These are phyloP conservation scores for Prosopocoilus inquinatus DNA, from an alignment of 2,888 invertebrate species.

Conservation along the genomic window DNA sequence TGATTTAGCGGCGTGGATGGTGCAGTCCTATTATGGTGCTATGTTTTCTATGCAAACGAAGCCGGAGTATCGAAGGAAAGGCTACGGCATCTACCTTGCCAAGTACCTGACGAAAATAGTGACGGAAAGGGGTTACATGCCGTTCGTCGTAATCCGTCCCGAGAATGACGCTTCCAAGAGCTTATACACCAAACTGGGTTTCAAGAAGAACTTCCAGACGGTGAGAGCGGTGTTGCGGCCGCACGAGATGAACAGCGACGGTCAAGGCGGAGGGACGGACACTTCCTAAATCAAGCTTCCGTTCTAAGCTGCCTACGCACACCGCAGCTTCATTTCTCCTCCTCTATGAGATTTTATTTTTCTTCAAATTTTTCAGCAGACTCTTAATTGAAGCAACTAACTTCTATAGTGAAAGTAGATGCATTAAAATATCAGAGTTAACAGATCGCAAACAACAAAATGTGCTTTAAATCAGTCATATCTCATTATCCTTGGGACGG, in stretches of 20 bases:
- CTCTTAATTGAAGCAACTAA: conserved; percentile 14
- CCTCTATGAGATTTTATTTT: conserved; percentile 5
- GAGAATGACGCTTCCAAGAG: conserved; percentile 85
- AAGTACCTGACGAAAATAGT: conserved; percentile 55
- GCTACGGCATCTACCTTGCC: conserved; percentile 72
- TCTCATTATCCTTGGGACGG: conserved; percentile 25
- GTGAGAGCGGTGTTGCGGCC: conserved; percentile 76
- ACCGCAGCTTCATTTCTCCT: conserved; percentile 18
- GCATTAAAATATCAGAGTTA: conserved; percentile 13
- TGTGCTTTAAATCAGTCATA: conserved; percentile 35
- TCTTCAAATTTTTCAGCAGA: conserved; percentile 3
- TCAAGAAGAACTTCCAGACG: conserved; percentile 75
- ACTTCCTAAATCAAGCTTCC: not conserved
- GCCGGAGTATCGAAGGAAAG: conserved; percentile 50
- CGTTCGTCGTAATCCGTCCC: conserved; percentile 83
- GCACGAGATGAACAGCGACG: conserved; percentile 43
- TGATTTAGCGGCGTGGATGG: conserved; percentile 85
- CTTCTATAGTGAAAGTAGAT: conserved; percentile 17
- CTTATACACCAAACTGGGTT: conserved; percentile 80
- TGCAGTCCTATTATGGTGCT: conserved; percentile 86
- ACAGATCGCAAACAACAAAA: conserved; percentile 19
- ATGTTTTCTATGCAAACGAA: conserved; percentile 91
- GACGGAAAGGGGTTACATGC: conserved; percentile 63
- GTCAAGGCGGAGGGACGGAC: conserved; percentile 35
- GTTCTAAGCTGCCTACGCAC: conserved; percentile 19